phyloP scores from a whole-genome alignment of 2,797 vertebrate genomes.

The Cygnus olor region DNA sequence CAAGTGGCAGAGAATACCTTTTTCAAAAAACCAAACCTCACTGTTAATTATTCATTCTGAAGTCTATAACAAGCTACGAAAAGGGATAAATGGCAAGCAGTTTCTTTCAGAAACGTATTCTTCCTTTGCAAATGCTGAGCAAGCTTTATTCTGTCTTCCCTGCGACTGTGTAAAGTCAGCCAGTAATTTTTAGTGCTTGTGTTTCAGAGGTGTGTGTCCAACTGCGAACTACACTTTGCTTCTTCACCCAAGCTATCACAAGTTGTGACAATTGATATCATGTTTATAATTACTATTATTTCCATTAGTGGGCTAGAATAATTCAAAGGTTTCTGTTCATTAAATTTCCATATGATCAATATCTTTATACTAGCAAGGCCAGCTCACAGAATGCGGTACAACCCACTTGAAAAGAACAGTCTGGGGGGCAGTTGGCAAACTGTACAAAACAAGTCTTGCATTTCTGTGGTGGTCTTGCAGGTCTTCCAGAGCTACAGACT shows the following conservation, averaged over 20 bases:
- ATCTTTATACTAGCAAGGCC: background rate
- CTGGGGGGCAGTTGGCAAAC: background rate
- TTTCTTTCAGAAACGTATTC: background rate
- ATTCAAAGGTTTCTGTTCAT: slow-evolving; percentile 22
- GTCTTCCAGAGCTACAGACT: background rate
- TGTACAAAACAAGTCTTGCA: background rate
- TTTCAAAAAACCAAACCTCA: rapidly evolving
- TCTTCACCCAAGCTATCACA: background rate
- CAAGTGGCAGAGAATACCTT: background rate
- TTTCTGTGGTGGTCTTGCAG: background rate
- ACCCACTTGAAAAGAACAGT: background rate
- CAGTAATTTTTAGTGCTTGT: background rate
- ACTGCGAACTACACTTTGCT: background rate
- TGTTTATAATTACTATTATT: slow-evolving; percentile 1
- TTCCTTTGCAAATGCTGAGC: background rate
- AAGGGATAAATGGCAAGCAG: background rate
- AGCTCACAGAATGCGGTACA: background rate
- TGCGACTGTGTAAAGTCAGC: background rate
- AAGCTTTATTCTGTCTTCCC: background rate
- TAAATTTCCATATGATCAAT: background rate
- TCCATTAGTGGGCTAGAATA: slow-evolving; percentile 15
- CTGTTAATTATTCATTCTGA: background rate
- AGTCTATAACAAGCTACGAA: background rate
- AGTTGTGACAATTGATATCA: background rate
- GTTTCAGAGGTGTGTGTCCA: background rate